These are phyloP conservation scores for Malthinus flaveolus DNA, from an alignment of 2,888 invertebrate genomes.

Conservation along the genomic window DNA sequence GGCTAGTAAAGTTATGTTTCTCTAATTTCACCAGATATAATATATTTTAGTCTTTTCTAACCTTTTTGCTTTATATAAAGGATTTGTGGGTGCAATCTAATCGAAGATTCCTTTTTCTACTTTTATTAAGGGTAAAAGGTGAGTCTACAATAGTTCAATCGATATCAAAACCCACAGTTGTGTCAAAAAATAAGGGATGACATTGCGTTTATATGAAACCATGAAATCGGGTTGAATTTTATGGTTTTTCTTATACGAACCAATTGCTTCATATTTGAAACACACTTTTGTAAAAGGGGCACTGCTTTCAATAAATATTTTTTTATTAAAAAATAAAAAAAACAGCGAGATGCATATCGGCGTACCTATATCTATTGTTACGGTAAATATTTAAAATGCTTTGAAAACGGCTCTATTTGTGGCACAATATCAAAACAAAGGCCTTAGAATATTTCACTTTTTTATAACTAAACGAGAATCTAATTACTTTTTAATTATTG, in stretches of 20 bases:
- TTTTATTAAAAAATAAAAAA: no score
- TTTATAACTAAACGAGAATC: no score
- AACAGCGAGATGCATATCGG: no score
- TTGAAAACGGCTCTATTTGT: no score
- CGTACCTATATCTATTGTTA: no score
- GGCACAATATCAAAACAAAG: no score
- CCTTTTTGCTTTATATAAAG: background rate
- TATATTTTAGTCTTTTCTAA: background rate
- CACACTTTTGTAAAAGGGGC: background rate
- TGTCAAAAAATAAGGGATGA: constrained; percentile 25
- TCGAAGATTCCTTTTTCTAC: constrained; percentile 2
- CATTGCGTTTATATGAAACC: constrained; percentile 21
- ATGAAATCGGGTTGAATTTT: constrained; percentile 25
- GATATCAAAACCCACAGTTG: constrained; percentile 12
- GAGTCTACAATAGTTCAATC: constrained; percentile 14
- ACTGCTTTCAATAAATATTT: no score
- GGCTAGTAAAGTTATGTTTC: background rate
- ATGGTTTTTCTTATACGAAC: constrained; percentile 22
- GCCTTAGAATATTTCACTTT: no score
- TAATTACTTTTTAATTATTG: no score
- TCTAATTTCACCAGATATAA: constrained; percentile 13
- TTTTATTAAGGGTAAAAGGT: constrained; percentile 16
- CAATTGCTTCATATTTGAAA: constrained; percentile 23
- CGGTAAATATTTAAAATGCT: no score
- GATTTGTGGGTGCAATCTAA: constrained; percentile 4